phyloP scores from a whole-genome alignment of 2,888 invertebrate genomes.

The Nipponacmea schrenckii region DNA sequence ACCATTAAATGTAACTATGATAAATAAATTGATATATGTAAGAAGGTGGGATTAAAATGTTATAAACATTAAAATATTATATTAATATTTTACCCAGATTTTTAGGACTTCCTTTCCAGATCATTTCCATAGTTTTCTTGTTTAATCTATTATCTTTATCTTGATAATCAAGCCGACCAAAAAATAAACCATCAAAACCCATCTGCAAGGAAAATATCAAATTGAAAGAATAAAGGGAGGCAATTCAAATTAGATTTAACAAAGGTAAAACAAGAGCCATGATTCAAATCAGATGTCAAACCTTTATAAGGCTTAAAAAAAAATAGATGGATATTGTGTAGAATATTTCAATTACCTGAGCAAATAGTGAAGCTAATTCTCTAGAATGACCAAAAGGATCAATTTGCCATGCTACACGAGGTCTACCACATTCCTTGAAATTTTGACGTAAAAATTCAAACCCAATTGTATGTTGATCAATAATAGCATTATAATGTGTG shows the following conservation, averaged over 20 bases:
- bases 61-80: too few relatives aligned
- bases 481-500: constrained; percentile 71
- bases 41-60: too few relatives aligned
- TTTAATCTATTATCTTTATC: constrained; percentile 77
- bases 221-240: neutral
- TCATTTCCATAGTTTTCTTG: constrained; percentile 79
- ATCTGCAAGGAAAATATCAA: constrained; percentile 73
- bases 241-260: too few relatives aligned
- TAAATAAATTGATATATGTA: too few relatives aligned
- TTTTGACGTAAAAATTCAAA: constrained; percentile 68
- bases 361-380: constrained; percentile 80
- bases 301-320: too few relatives aligned
- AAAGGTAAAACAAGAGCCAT: too few relatives aligned
- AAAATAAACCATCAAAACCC: constrained; percentile 88
- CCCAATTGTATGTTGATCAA: constrained; percentile 71
- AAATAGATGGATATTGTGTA: too few relatives aligned
- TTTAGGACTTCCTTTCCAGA: constrained; percentile 80
- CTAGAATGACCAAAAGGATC: constrained; percentile 89
- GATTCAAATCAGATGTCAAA: too few relatives aligned
- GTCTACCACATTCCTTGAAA: constrained; percentile 76
- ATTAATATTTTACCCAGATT: constrained; percentile 63
- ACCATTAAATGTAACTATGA: too few relatives aligned
- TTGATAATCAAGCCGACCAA: constrained; percentile 86
- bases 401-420: constrained; percentile 85
- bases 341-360: constrained; percentile 59